Evolutionary conservation across 2,888 invertebrate genomes (phyloP), one percentile per base, ranked within the genome.

Genomic region (Polia nebulosa): DNA sequence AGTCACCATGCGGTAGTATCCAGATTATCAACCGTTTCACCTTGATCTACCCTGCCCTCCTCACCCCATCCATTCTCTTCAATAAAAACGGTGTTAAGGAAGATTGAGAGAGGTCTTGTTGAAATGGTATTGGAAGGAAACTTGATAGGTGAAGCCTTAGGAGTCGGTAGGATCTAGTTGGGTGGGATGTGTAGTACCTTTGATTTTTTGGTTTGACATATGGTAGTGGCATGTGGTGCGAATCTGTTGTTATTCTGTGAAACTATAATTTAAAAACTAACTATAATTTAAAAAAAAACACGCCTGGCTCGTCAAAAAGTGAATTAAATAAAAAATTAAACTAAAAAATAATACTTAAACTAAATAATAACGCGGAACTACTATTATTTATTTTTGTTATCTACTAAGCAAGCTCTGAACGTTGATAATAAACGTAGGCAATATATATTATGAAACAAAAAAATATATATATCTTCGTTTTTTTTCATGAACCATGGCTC

Each of bases 81-180:
- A 45, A 25, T 9, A 49, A 63, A 49, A 62, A 57, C 27, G 51
- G 44, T 11, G 1, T 9, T 4, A 22, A 17, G 20, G 51, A 22
- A 51, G 17, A 36, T 8, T 20, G 1, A 5, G 9, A 56, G 15
- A 15, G 75, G 20, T 77, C 78, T 71, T 8, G 7, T 11, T 58
- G 70, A 34, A 69, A n/a, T 81, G 76, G 86, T 58, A 20, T 11
- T 17, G 9, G n/a, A 1, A 0, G 8, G 84, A 47, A 82, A 87
- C 67, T 41, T 68, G 85, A 87, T 87, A 81, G 47, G 36, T 62
- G 87, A 87, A 87, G 59, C 87, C 87, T 45, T 79, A 82, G 34
- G 44, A 76, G 57, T 53, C 61, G 74, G 45, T 68, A 51, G 53
- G 44, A 56, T 76, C 60, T 63, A 57, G 76, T 80, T 72, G 80